phyloP scores from a whole-genome alignment of 2,113 vertebrate species.

The Hemiprocne comata region DNA sequence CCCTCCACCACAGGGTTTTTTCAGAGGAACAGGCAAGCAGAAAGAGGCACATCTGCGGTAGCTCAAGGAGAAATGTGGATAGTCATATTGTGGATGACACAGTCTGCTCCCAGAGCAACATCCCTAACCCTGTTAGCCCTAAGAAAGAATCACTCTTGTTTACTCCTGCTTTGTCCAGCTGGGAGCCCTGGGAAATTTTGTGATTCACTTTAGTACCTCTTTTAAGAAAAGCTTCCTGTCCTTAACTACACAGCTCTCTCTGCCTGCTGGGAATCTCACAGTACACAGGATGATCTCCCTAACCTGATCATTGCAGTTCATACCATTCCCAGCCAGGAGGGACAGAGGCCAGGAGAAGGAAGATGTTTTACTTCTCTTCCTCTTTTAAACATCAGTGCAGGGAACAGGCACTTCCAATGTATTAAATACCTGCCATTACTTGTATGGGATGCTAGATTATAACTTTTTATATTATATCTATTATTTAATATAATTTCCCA shows the following conservation, averaged over 20 bases:
- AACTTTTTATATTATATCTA: background rate
- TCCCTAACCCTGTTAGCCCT: background rate
- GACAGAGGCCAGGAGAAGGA: background rate
- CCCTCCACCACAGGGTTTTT: background rate
- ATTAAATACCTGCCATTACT: background rate
- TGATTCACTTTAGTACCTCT: slow-evolving; percentile 13
- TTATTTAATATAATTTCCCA: background rate
- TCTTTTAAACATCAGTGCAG: background rate
- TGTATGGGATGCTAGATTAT: background rate
- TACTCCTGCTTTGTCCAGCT: background rate
- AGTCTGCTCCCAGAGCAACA: background rate
- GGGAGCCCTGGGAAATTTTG: slow-evolving; percentile 15
- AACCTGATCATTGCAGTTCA: background rate
- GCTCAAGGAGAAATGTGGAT: background rate
- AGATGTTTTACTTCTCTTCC: background rate
- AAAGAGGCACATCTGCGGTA: background rate
- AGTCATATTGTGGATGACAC: background rate
- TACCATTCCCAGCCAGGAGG: background rate
- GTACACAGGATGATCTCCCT: background rate
- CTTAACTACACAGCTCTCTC: background rate
- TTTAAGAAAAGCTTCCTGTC: slow-evolving; percentile 8
- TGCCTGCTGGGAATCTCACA: background rate
- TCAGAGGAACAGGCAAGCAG: background rate
- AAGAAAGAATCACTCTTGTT: background rate
- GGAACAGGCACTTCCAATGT: background rate